Conservation (phyloP, 2,113 vertebrate species). For the Peromyscus polionotus region DNA sequence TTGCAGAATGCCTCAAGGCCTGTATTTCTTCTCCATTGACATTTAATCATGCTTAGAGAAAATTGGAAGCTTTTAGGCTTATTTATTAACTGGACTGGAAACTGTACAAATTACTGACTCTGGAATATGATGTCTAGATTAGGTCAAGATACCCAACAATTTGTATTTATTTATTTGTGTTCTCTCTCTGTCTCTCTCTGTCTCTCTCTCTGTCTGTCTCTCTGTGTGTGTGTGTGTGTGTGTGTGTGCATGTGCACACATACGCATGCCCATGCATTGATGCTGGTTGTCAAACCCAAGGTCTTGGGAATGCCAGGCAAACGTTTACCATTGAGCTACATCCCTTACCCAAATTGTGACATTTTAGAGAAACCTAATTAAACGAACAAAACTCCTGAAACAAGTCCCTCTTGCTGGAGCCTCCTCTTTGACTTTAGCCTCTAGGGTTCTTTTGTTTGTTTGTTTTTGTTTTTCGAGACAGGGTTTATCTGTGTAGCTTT, state of each 20-base stretch:
- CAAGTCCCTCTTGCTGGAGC: background rate
- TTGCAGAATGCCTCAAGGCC: slow-evolving; percentile 27
- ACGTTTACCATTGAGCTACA: background rate
- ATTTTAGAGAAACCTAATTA: slow-evolving; percentile 40
- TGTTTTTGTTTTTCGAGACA: too few relatives aligned
- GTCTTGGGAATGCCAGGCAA: background rate
- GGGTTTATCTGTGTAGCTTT: too few relatives aligned
- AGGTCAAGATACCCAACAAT: background rate
- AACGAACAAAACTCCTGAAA: background rate
- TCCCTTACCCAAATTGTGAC: background rate
- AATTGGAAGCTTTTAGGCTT: slow-evolving; percentile 35
- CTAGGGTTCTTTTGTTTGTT: background rate
- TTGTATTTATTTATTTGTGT: background rate
- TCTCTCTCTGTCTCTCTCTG: background rate
- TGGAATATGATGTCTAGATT: background rate
- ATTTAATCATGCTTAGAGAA: background rate
- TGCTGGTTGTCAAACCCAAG: background rate
- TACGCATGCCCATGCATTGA: too few relatives aligned
- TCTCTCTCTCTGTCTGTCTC: background rate
- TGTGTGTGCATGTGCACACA: background rate
- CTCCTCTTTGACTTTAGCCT: background rate
- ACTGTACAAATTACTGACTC: background rate
- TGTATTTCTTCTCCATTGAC: background rate
- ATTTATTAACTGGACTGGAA: background rate
- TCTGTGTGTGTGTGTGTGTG: too few relatives aligned